A percentile compares a stretch with the other conserved stretches of the same genome.
Conservation (phyloP, 2,797 vertebrate genomes). For the Sylvia borin region DNA sequence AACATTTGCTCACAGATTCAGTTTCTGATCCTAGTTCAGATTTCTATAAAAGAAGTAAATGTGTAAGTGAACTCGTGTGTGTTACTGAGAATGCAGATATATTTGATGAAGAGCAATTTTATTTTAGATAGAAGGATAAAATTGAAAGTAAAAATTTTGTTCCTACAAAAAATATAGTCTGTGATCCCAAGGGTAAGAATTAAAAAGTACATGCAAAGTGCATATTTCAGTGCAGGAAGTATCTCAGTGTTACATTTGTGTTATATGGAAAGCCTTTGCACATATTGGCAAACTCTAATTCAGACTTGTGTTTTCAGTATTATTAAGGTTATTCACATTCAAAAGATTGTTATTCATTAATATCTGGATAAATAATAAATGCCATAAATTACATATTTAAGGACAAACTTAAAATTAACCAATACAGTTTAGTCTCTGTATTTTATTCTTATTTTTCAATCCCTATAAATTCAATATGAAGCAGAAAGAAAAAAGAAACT, state of each 20-base stretch:
- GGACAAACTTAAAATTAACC: not conserved
- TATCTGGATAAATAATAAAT: not conserved
- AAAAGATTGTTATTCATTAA: not conserved
- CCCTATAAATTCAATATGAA: not conserved
- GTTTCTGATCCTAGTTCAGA: not conserved
- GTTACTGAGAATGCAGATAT: not conserved
- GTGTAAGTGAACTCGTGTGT: not conserved
- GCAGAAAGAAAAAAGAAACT: not conserved
- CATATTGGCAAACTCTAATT: not conserved
- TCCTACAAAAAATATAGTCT: not conserved
- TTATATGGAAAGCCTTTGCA: not conserved
- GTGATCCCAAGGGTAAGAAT: not conserved
- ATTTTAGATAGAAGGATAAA: not conserved
- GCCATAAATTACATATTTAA: fast-evolving
- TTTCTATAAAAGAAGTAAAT: not conserved
- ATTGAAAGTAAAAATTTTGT: not conserved
- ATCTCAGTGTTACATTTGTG: not conserved
- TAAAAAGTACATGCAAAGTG: not conserved
- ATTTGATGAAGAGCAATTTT: not conserved
- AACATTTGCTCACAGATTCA: not conserved
- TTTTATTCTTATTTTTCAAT: not conserved
- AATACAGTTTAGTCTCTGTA: fast-evolving
- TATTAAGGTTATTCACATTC: not conserved
- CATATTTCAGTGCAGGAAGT: not conserved
- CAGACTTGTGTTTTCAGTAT: not conserved